phyloP scores from a whole-genome alignment of 2,113 vertebrate species.

The Eptesicus fuscus region DNA sequence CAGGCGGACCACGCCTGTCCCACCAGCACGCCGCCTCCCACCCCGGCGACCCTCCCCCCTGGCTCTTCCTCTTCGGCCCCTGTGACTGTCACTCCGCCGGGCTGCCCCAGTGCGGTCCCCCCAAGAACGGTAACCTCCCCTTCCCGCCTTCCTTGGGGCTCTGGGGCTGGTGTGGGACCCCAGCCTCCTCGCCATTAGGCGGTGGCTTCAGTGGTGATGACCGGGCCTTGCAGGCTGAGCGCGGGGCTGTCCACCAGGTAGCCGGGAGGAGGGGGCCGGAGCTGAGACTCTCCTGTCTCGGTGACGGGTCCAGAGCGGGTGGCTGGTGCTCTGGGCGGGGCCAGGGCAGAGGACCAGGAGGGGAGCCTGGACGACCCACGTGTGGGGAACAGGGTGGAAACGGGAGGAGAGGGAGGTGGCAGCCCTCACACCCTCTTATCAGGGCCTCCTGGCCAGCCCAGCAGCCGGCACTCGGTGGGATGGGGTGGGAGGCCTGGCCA shows the following conservation, averaged over 20 bases:
- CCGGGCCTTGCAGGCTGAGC: rapidly evolving
- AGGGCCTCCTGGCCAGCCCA: rapidly evolving
- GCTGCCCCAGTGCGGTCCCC: conserved; percentile 48
- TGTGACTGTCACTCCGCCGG: rapidly evolving
- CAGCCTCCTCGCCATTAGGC: rapidly evolving
- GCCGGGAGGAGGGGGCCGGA: rapidly evolving
- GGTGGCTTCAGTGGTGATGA: rapidly evolving
- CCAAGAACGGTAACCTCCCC: conserved; percentile 57
- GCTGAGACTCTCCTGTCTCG: background rate
- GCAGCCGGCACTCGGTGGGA: rapidly evolving
- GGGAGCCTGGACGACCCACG: rapidly evolving
- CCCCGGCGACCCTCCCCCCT: rapidly evolving
- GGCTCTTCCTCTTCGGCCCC: background rate
- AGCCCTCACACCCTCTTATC: rapidly evolving
- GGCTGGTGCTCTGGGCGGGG: rapidly evolving
- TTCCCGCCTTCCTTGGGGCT: rapidly evolving
- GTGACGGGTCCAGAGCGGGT: rapidly evolving
- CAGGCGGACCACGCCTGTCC: background rate
- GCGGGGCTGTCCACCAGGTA: rapidly evolving
- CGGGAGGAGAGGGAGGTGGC: rapidly evolving
- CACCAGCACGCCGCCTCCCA: rapidly evolving
- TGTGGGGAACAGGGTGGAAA: background rate
- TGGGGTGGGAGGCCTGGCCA: rapidly evolving
- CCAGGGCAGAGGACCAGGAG: rapidly evolving
- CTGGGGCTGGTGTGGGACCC: rapidly evolving